Evolutionary conservation across 2,113 vertebrate species (phyloP).

Genomic region (human): GRCh38 chr5:62251501-62252000

Average conservation of each 20-base stretch:
- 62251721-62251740: neutral
- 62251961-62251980: too few relatives aligned
- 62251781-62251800: neutral
- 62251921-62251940: too few relatives aligned
- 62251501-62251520: too few relatives aligned
- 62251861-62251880: too few relatives aligned
- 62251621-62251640: slow-evolving; percentile 47
- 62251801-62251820: neutral
- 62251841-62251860: too few relatives aligned
- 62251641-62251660: neutral
- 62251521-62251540: neutral
- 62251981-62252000: too few relatives aligned
- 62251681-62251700: neutral
- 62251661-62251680: neutral
- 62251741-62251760: neutral
- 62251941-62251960: too few relatives aligned
- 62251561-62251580: slow-evolving; percentile 21
- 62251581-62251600: slow-evolving; percentile 48
- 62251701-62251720: neutral
- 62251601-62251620: slow-evolving; percentile 1
- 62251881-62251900: too few relatives aligned
- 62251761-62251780: neutral
- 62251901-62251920: too few relatives aligned
- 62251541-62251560: slow-evolving; percentile 29
- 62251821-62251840: too few relatives aligned